These are phyloP conservation scores for Scaptomyza caliginosa DNA, from an alignment of 2,888 invertebrate species.

Conservation along the genomic window DNA sequence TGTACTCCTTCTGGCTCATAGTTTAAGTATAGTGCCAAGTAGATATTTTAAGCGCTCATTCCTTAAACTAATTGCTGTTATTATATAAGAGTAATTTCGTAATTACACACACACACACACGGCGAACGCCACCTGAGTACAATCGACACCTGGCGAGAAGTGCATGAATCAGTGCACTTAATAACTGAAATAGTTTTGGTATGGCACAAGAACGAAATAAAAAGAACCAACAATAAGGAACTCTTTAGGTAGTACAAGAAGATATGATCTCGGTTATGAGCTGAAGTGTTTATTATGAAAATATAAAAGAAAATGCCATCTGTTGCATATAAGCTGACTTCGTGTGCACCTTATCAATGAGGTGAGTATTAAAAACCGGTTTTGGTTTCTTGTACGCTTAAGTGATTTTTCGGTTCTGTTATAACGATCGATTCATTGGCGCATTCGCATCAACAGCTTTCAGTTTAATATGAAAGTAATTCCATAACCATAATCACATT, in stretches of 20 bases:
- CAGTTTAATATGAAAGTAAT: slow-evolving; percentile 32
- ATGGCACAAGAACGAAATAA: no score
- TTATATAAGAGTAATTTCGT: slow-evolving; percentile 43
- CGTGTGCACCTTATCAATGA: slow-evolving; percentile 1
- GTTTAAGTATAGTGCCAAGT: slow-evolving; percentile 22
- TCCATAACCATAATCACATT: slow-evolving; percentile 43
- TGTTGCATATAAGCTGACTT: neutral
- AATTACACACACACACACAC: slow-evolving; percentile 18
- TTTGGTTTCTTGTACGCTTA: slow-evolving; percentile 1
- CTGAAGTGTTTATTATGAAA: neutral
- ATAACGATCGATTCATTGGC: slow-evolving; percentile 33
- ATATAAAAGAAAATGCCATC: neutral
- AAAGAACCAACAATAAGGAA: no score
- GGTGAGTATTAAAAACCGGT: slow-evolving; percentile 11
- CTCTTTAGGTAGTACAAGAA: slow-evolving; percentile 1
- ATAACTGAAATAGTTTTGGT: slow-evolving; percentile 2
- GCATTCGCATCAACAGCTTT: slow-evolving; percentile 35
- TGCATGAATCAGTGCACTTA: neutral
- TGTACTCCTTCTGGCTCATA: slow-evolving; percentile 17
- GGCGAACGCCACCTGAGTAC: slow-evolving; percentile 2
- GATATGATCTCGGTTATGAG: neutral
- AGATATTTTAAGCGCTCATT: slow-evolving; percentile 36
- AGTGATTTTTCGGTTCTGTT: slow-evolving; percentile 23
- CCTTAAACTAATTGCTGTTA: slow-evolving; percentile 42
- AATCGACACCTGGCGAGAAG: slow-evolving; percentile 14